A percentile compares a stretch with the other conserved stretches of the same genome.
Conservation (phyloP, 2,888 invertebrate species). For the Actias luna region DNA sequence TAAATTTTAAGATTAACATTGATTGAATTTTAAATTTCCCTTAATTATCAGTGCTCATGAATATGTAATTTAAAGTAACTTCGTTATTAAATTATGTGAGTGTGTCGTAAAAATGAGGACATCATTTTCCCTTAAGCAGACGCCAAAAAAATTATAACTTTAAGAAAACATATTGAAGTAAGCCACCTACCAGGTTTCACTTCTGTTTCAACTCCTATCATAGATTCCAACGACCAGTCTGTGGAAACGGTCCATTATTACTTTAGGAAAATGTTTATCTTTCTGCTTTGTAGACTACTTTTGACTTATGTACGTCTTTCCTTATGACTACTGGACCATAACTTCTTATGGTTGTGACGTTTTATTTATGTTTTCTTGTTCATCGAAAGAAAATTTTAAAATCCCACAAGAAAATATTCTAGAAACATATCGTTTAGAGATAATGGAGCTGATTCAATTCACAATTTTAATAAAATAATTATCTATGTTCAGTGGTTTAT, state of each 20-base stretch:
- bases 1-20: too few relatives aligned
- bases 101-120: too few relatives aligned
- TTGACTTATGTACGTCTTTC: slow-evolving; percentile 1
- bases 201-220: neutral
- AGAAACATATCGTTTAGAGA: neutral
- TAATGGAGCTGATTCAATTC: too few relatives aligned
- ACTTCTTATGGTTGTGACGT: neutral
- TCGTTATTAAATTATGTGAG: too few relatives aligned
- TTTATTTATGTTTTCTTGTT: neutral
- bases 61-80: too few relatives aligned
- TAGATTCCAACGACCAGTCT: neutral
- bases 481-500: too few relatives aligned
- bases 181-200: neutral
- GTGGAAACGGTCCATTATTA: slow-evolving; percentile 9
- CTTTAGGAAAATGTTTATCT: slow-evolving; percentile 5
- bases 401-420: neutral
- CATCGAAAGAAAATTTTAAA: neutral
- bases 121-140: too few relatives aligned
- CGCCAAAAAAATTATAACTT: neutral
- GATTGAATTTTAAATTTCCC: too few relatives aligned
- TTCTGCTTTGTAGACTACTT: slow-evolving; percentile 2
- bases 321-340: neutral
- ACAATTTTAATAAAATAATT: too few relatives aligned
- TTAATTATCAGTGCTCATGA: too few relatives aligned
- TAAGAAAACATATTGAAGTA: too few relatives aligned